phyloP scores from a whole-genome alignment of 2,797 vertebrate genomes.

The Eidolon dupreanum region DNA sequence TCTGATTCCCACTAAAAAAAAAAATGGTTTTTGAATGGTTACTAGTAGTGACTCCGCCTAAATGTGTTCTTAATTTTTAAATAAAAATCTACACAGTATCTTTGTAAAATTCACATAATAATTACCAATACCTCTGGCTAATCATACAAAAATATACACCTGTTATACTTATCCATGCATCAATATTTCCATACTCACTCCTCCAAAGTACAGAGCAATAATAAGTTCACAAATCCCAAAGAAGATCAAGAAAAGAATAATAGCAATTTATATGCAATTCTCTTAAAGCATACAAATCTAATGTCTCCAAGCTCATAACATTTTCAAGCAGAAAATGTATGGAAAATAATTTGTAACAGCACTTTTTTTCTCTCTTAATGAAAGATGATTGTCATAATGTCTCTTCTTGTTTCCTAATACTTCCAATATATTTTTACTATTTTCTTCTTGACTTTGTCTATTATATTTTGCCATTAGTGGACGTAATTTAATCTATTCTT shows the following conservation, averaged over 20 bases:
- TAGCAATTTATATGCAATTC: not conserved
- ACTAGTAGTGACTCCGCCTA: constrained; percentile 9
- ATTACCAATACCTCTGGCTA: constrained; percentile 4
- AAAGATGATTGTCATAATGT: not conserved
- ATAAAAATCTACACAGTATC: not conserved
- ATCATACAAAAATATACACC: constrained; percentile 3
- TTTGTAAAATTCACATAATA: not conserved
- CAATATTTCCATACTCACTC: not conserved
- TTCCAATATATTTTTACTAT: not conserved
- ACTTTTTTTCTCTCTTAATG: constrained; percentile 21
- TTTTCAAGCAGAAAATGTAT: constrained; percentile 12
- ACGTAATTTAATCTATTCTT: constrained; percentile 1
- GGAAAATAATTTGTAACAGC: constrained; percentile 9
- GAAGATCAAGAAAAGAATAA: not conserved
- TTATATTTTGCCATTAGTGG: not conserved
- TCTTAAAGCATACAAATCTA: not conserved
- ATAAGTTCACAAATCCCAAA: not conserved
- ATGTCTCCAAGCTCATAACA: not conserved
- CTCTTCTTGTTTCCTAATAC: not conserved
- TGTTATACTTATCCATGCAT: not conserved
- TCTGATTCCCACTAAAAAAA: constrained; percentile 16
- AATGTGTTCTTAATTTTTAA: constrained; percentile 45
- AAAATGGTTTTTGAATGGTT: constrained; percentile 44
- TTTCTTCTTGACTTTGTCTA: not conserved
- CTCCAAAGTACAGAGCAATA: not conserved